Evolutionary conservation across 2,113 vertebrate species (phyloP), one percentile per base, ranked within the genome.

Genomic region (Dromiciops gliroides): DNA sequence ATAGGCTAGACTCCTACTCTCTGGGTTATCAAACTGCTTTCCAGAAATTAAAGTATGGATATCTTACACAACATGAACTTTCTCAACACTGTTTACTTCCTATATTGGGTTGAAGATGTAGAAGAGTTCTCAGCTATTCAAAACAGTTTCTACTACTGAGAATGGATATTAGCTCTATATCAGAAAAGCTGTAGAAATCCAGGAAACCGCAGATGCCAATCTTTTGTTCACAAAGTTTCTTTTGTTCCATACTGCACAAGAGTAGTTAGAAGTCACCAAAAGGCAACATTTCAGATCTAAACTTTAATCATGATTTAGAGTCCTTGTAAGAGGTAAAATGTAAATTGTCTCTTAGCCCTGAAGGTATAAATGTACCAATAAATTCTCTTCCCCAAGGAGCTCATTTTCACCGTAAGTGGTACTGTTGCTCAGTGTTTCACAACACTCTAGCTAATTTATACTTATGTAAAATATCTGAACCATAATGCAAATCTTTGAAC

Each of bases 401-500:
- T 89, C 83, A 95, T 93, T 90, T 95, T 97, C 9, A 83, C 90
- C 89, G 93, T 95, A 90, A 96, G 52, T 95, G 60, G 0, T 89
- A 67, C 12, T 92, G 47, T 83, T 92, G 48, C 94, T 50, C 91
- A 48, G 3, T 97, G 92, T 97, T 98, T 97, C 96, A 97, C 97
- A 98, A 60, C 96, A 94, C 52, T 53, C 92, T 0, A 3, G 0
- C 89, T 98, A 97, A 97, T 97, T 97, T 97, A 90, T 97, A 95
- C 96, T 96, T 96, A 95, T 28, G 94, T 95, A 96, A 97, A 97
- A 95, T 93, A 96, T 93, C 51, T 0, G 0, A 96, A 96, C 67
- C 25, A 44, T n/a, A 96, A 94, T 97, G 89, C 52, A 97, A 97
- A 97, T 98, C 96, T 97, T 95, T 92, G 50, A 95, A 94, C 96